Base-by-base conservation (phyloP, 2,888 invertebrate species). In the Choreutis nemorana region DNA sequence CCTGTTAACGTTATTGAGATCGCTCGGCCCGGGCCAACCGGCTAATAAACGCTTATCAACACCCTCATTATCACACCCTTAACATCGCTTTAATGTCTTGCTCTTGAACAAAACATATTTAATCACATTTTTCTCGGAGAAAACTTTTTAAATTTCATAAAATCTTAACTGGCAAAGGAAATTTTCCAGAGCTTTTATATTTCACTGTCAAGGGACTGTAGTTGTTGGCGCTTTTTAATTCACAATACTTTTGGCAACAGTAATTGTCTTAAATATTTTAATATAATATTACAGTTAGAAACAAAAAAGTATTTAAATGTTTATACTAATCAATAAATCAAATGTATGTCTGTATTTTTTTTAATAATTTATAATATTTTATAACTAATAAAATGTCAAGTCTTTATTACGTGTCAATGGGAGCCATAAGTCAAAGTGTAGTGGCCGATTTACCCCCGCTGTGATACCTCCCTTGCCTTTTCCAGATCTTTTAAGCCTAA, bases 101-200 rank as follows among this genome's bases (percentile, higher is more conserved):
- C 75, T 72, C 66, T 77, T 73, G 78, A 79, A 79, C 79, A 80
- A 79, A 79, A 80, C 79, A 80, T 80, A 79, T 80, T 80, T 80
- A 80, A 80, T 80, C 78, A 68, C 72, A 77, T 75, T 79, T 79
- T 75, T 63, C 58, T 57, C 58, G 50, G 48, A 50, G 51, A 53
- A 58, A 73, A 75, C 65, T 75, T 78, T 77, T 68, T 58, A 63
- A 75, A 72, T 73, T 77, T 73, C 62, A 68, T 68, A 73, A 73
- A 58, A 55, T 60, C 36, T n/a, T n/a, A n/a, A n/a, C n/a, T n/a
- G n/a, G n/a, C n/a, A n/a, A n/a, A n/a, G n/a, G n/a, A n/a, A n/a
- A n/a, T n/a, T n/a, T n/a, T n/a, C n/a, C n/a, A n/a, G n/a, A n/a
- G n/a, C n/a, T n/a, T n/a, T n/a, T n/a, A n/a, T n/a, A n/a, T n/a